phyloP scores from a whole-genome alignment of 1,140 invertebrate genomes.

The Diuraphis noxia region DNA sequence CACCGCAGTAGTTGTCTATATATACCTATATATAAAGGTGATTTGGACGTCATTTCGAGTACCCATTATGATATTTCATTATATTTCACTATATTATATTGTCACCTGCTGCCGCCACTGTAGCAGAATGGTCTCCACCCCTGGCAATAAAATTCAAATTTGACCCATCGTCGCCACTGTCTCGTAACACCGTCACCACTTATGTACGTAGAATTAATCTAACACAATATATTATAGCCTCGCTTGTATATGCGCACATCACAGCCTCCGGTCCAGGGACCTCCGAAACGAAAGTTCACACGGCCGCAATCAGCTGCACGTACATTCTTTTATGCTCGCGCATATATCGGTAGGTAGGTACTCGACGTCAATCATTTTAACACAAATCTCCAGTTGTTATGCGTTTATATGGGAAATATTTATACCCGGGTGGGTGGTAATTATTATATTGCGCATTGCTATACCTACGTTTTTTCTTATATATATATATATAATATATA shows the following conservation, averaged over 20 bases:
- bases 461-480: neutral
- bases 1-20: constrained; percentile 27
- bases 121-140: neutral
- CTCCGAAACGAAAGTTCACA: constrained; percentile 47
- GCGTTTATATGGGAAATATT: neutral
- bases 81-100: neutral
- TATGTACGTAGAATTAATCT: neutral
- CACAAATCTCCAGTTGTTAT: neutral
- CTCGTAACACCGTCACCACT: neutral
- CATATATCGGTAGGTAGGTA: neutral
- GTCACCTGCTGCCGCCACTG: constrained; percentile 39
- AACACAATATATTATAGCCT: no score
- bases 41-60: constrained; percentile 52
- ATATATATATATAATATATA: no score
- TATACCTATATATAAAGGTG: neutral
- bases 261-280: neutral
- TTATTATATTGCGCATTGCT: neutral
- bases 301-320: constrained; percentile 32
- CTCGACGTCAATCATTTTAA: constrained; percentile 44
- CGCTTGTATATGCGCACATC: neutral
- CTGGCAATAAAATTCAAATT: constrained; percentile 39
- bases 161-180: constrained; percentile 2
- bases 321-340: neutral
- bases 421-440: neutral
- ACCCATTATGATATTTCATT: constrained; percentile 28